Percentiles rank a stretch among this genome's conserved stretches.
These are phyloP conservation scores for Pica pica DNA, from an alignment of 2,113 vertebrate species.

Conservation along the genomic window DNA sequence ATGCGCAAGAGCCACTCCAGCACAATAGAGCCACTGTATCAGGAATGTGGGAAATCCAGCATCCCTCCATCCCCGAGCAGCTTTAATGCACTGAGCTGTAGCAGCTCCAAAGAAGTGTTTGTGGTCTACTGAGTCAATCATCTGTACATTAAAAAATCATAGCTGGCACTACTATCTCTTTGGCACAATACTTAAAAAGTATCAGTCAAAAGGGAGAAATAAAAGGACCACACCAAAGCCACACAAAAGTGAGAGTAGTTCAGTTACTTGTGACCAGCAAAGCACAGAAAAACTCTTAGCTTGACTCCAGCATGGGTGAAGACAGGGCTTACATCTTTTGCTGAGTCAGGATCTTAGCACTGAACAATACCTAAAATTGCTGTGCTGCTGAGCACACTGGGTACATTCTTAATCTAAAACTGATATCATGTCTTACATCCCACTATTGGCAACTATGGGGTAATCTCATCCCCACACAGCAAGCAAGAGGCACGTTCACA, in stretches of 20 bases:
- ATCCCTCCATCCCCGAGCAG: constrained; percentile 31
- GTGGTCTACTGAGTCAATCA: constrained; percentile 33
- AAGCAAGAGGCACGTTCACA: neutral
- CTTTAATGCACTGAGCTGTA: constrained; percentile 17
- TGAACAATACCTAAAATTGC: neutral
- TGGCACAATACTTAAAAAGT: constrained; percentile 6
- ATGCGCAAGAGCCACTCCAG: constrained; percentile 11
- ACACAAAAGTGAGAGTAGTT: neutral
- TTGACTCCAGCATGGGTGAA: neutral
- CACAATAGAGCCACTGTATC: constrained; percentile 36
- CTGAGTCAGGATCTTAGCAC: neutral
- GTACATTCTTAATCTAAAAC: neutral
- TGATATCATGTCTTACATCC: neutral
- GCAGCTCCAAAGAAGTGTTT: constrained; percentile 44
- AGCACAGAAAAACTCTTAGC: neutral
- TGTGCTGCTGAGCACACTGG: neutral
- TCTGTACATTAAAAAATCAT: constrained; percentile 23
- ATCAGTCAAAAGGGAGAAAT: constrained; percentile 5
- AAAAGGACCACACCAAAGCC: neutral
- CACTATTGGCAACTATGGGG: neutral
- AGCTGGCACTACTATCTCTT: constrained; percentile 9
- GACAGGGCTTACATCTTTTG: neutral
- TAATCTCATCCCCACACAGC: neutral
- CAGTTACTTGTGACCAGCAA: neutral
- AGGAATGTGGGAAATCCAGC: constrained; percentile 38